Percentiles rank a stretch among this genome's conserved stretches.
Evolutionary conservation across 2,888 invertebrate species (phyloP).

Genomic region (Trachelus iudaicus): DNA sequence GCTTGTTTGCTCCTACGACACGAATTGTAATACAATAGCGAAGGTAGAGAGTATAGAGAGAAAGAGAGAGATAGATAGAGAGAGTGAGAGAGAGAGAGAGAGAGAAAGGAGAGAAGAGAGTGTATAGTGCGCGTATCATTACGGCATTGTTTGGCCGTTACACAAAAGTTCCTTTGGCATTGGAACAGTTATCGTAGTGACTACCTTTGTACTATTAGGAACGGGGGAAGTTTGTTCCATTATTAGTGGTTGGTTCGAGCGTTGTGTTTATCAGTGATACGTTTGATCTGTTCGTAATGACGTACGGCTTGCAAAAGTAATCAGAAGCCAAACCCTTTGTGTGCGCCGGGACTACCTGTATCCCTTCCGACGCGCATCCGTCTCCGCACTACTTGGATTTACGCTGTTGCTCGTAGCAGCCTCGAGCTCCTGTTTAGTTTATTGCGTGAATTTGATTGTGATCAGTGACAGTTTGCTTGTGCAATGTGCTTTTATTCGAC

Average conservation of each 20-base stretch:
- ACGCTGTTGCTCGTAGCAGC: not conserved
- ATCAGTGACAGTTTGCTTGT: constrained; percentile 38
- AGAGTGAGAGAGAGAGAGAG: too few relatives aligned
- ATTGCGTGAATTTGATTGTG: constrained; percentile 33
- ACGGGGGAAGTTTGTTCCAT: not conserved
- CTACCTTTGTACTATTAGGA: not conserved
- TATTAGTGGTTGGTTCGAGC: not conserved
- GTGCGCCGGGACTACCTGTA: not conserved
- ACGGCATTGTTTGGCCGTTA: not conserved
- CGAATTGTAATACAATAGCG: not conserved
- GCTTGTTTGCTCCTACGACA: not conserved
- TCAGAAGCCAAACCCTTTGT: not conserved
- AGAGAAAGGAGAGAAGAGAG: not conserved
- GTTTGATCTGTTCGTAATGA: not conserved
- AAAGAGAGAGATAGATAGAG: too few relatives aligned
- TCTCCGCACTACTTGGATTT: not conserved
- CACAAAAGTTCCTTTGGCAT: not conserved
- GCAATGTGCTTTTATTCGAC: constrained; percentile 36
- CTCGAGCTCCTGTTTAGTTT: not conserved
- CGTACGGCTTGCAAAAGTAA: not conserved
- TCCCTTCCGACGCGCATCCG: not conserved
- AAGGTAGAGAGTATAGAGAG: not conserved
- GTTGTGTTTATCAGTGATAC: not conserved
- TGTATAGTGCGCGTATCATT: not conserved
- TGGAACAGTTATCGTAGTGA: not conserved